Evolutionary conservation across 2,888 invertebrate genomes (phyloP).

Genomic region (Drosophila diplacantha): DNA sequence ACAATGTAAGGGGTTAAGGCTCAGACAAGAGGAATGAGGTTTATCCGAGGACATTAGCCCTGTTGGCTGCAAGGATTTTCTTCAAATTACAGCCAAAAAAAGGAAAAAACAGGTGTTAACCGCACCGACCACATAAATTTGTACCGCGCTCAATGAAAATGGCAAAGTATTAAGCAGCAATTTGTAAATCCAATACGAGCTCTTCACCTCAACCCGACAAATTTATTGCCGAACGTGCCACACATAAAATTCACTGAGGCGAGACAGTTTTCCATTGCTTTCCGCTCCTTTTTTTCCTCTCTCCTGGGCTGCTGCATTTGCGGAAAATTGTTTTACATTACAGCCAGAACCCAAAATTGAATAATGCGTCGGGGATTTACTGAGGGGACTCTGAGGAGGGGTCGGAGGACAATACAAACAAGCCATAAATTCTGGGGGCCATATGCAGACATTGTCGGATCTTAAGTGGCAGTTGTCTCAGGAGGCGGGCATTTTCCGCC

Average conservation of each 20-base stretch:
- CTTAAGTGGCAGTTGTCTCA: conserved; percentile 36
- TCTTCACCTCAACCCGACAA: conserved; percentile 19
- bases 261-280: conserved; percentile 35
- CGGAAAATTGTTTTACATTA: conserved; percentile 45
- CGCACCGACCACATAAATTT: conserved; percentile 36
- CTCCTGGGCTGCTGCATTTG: conserved; percentile 20
- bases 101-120: conserved; percentile 52
- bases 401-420: conserved; percentile 31
- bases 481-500: conserved; percentile 9
- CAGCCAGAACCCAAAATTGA: conserved; percentile 50
- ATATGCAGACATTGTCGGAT: conserved; percentile 34
- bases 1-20: conserved; percentile 19
- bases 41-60: conserved; percentile 12
- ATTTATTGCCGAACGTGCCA: conserved; percentile 67
- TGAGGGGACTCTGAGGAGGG: neutral
- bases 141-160: conserved; percentile 26
- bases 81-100: conserved; percentile 4
- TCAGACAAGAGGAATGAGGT: neutral
- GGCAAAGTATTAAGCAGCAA: conserved; percentile 48
- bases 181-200: conserved; percentile 56
- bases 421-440: conserved; percentile 47
- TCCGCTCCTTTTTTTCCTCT: conserved; percentile 9
- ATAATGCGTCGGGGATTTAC: conserved; percentile 55
- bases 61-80: conserved; percentile 1
- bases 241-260: conserved; percentile 56